Conservation (phyloP, 2,888 invertebrate genomes). For the Cephus rjabovi region DNA sequence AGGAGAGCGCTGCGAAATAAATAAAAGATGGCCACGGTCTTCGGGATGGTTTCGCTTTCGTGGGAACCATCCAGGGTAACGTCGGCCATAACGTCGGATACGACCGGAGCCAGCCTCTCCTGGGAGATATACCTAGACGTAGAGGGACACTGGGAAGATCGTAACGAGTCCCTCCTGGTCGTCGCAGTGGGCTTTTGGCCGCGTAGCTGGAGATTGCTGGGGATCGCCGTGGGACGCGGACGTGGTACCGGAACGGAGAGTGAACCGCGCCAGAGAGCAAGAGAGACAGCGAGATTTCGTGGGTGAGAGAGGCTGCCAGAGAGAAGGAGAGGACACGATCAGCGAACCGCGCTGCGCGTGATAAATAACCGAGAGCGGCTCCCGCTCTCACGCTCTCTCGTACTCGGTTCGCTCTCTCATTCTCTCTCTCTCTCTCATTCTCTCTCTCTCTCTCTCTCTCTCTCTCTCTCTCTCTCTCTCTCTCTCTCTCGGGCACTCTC, state of each 20-base stretch:
- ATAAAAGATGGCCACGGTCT: slow-evolving; percentile 3
- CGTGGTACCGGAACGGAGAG: slow-evolving; percentile 18
- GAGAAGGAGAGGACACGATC: slow-evolving; percentile 37
- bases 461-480: slow-evolving; percentile 12
- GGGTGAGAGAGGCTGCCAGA: slow-evolving; percentile 12
- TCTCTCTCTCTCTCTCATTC: slow-evolving; percentile 12
- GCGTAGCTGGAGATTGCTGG: slow-evolving; percentile 15
- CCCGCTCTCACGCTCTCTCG: slow-evolving; percentile 28
- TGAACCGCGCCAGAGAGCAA: neutral
- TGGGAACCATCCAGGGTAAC: neutral
- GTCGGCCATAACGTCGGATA: slow-evolving; percentile 9
- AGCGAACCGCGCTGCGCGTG: slow-evolving; percentile 47
- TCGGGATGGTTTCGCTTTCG: slow-evolving; percentile 11
- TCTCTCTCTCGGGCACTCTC: slow-evolving; percentile 12
- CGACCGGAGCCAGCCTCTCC: slow-evolving; percentile 15
- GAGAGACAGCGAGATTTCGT: slow-evolving; percentile 13
- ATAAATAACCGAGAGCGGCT: slow-evolving; percentile 48
- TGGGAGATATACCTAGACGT: slow-evolving; percentile 19
- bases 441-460: slow-evolving; percentile 11
- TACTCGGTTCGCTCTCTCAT: slow-evolving; percentile 20
- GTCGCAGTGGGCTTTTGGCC: slow-evolving; percentile 35
- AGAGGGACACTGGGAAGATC: slow-evolving; percentile 34
- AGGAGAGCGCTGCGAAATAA: neutral
- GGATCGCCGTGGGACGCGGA: slow-evolving; percentile 30
- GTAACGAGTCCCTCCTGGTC: slow-evolving; percentile 48